Evolutionary conservation across 2,797 vertebrate genomes (phyloP), one percentile per base, ranked within the genome.

Genomic region (Leptatherina wallacei): DNA sequence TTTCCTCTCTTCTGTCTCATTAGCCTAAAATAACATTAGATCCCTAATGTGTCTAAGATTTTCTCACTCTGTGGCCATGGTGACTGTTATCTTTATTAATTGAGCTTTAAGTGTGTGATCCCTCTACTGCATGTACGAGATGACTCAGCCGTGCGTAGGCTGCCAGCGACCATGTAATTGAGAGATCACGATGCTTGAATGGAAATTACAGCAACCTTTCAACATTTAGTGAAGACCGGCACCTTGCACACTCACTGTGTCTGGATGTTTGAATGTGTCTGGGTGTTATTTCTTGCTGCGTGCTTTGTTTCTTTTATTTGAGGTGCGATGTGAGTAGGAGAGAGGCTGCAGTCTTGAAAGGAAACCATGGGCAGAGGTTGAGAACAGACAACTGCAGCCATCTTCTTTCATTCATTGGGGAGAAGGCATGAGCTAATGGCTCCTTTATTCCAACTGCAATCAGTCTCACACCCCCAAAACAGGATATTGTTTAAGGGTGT

Each of bases 81-180:
- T 62, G 62, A 75, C 75, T 75, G 65, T 81, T 80, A 69, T 81
- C 73, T 30, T 81, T 75, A 70, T 66, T 87, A 87, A 89, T 75
- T 76, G 71, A 78, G 51, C 71, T 85, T 78, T 77, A 82, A 81
- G 68, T 62, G 61, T 1, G 0, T 29, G 56, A 82, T 85, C 86
- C 61, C 64, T 84, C 64, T 20, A 5, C 68, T 63, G 55, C 18
- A 22, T 69, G 66, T 27, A 72, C 54, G 56, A 56, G 71, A 76
- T 73, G 79, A 82, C 51, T 83, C 80, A 55, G 44, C 14, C 56
- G 58, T 32, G 54, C 13, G 30, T 79, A 71, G 73, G 77, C 51
- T 16, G 61, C 44, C 35, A 40, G 61, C 6, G 0, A 55, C 59
- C 6, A 6, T 32, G 62, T 75, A 80, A 80, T 42, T 59, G n/a